These are phyloP conservation scores for Cetonia aurata DNA, from an alignment of 2,888 invertebrate species.

Conservation along the genomic window DNA sequence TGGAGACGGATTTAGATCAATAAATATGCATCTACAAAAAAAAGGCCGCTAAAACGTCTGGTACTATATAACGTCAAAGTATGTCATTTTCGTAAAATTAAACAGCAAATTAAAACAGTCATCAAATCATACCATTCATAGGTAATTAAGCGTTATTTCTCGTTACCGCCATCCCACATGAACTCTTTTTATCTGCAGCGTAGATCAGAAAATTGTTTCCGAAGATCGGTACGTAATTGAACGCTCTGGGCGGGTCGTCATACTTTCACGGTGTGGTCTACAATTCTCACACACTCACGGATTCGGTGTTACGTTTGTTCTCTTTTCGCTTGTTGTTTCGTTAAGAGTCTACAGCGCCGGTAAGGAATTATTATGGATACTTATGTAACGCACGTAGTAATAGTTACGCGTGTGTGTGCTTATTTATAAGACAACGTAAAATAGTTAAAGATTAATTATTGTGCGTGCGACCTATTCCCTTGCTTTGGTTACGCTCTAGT, in stretches of 20 bases:
- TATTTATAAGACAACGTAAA: constrained; percentile 22
- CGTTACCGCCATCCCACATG: constrained; percentile 8
- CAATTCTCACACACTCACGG: constrained; percentile 36
- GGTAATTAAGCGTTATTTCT: constrained; percentile 29
- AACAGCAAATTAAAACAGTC: constrained; percentile 15
- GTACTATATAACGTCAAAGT: background rate
- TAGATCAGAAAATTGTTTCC: constrained; percentile 35
- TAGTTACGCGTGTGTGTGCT: background rate
- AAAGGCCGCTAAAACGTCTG: too few species aligned
- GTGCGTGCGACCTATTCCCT: constrained; percentile 27
- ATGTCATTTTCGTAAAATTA: constrained; percentile 18
- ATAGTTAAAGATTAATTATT: constrained; percentile 40
- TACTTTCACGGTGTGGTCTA: constrained; percentile 33
- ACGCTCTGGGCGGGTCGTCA: constrained; percentile 40
- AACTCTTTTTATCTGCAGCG: constrained; percentile 26
- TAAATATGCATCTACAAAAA: too few species aligned
- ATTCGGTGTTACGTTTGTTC: constrained; percentile 23
- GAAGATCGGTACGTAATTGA: constrained; percentile 34
- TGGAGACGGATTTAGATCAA: too few species aligned
- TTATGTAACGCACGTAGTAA: constrained; percentile 15
- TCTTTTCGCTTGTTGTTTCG: constrained; percentile 28
- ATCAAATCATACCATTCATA: constrained; percentile 11
- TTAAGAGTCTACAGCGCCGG: constrained; percentile 28
- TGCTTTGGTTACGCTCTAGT: constrained; percentile 9
- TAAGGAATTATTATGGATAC: constrained; percentile 24